phyloP scores from a whole-genome alignment of 2,797 vertebrate species.

The Coendou prehensilis region DNA sequence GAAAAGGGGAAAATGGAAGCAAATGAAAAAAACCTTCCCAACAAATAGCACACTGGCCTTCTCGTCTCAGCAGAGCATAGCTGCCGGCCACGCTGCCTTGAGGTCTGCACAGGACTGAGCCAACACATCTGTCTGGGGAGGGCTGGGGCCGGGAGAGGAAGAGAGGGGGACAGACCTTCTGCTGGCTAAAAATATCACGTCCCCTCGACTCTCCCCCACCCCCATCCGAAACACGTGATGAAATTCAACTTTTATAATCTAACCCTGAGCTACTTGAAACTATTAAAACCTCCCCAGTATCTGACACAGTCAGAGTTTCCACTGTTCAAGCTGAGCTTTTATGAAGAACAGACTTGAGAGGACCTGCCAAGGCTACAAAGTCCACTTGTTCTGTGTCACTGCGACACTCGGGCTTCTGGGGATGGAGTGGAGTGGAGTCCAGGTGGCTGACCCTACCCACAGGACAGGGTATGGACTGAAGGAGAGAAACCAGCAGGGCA shows the following conservation, averaged over 20 bases:
- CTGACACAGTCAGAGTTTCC: conserved; percentile 89
- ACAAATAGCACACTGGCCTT: conserved; percentile 82
- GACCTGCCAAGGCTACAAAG: conserved; percentile 88
- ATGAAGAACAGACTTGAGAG: conserved; percentile 88
- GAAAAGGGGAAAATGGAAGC: accelerated
- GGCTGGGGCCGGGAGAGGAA: conserved; percentile 34
- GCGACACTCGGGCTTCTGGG: conserved; percentile 85
- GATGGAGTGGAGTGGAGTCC: conserved; percentile 83
- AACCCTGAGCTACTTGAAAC: conserved; percentile 88
- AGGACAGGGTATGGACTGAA: conserved; percentile 78
- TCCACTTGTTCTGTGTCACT: conserved; percentile 86
- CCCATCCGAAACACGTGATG: conserved; percentile 87
- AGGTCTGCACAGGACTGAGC: conserved; percentile 86
- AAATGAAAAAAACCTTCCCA: conserved; percentile 38
- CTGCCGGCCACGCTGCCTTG: conserved; percentile 84
- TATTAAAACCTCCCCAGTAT: conserved; percentile 88
- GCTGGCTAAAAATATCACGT: conserved; percentile 87
- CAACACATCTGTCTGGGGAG: conserved; percentile 87
- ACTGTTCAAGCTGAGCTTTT: conserved; percentile 88
- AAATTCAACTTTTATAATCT: conserved; percentile 89
- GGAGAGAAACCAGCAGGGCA: conserved; percentile 36
- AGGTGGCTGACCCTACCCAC: conserved; percentile 80
- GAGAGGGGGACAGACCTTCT: conserved; percentile 40
- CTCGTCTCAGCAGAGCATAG: conserved; percentile 80
- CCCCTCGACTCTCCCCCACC: conserved; percentile 42